These are phyloP conservation scores for Holocentrus rufus DNA, from an alignment of 2,797 vertebrate genomes.

Conservation along the genomic window DNA sequence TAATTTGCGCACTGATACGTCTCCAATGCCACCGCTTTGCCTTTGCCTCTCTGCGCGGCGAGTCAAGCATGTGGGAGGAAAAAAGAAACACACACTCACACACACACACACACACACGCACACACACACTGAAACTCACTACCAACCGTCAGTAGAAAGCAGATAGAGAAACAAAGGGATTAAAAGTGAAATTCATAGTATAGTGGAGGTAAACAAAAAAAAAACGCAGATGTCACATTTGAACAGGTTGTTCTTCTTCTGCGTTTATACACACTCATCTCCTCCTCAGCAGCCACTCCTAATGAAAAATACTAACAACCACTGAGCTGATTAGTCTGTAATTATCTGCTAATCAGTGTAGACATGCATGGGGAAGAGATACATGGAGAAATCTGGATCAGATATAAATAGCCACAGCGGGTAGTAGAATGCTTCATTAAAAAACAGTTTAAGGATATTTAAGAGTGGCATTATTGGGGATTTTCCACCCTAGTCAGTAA, in stretches of 20 bases:
- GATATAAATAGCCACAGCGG: neutral
- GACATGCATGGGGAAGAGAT: constrained; percentile 1
- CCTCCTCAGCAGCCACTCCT: constrained; percentile 24
- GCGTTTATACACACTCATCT: constrained; percentile 29
- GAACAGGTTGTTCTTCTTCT: constrained; percentile 24
- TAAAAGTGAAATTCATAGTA: neutral
- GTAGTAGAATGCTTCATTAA: neutral
- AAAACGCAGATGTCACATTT: neutral
- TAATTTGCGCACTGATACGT: constrained; percentile 17
- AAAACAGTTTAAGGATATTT: neutral
- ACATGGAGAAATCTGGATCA: constrained; percentile 12
- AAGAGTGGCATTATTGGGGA: neutral
- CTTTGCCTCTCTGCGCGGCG: neutral
- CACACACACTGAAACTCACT: constrained; percentile 33
- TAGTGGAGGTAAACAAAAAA: constrained; percentile 20
- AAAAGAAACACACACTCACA: neutral
- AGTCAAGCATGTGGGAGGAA: neutral
- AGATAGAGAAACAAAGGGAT: neutral
- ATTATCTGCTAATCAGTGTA: constrained; percentile 39
- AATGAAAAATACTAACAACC: constrained; percentile 14
- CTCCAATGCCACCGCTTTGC: neutral
- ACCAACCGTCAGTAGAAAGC: constrained; percentile 3
- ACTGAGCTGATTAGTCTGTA: constrained; percentile 36
- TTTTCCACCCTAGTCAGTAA: neutral
- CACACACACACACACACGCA: too few species aligned